Base-by-base conservation (phyloP, 2,113 vertebrate genomes). In the Phyllostomus hastatus region DNA sequence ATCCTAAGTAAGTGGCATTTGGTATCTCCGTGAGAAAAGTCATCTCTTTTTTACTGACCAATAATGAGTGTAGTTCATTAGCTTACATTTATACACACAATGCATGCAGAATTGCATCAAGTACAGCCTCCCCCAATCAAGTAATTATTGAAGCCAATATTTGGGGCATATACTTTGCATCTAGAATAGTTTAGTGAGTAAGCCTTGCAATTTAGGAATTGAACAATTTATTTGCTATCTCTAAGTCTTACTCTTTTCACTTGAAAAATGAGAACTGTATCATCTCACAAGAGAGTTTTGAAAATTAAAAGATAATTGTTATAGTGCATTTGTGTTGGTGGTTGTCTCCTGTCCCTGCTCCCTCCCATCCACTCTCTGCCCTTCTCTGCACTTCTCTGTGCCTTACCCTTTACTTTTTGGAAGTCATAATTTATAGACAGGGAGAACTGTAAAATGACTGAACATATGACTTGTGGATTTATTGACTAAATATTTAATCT, bases 1-100 rank as follows among this genome's bases (percentile, higher is more conserved):
- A 89, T 89, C 48, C 87, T 78, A 86, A 95, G 93, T 95, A 91
- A 97, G 31, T 79, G 84, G 28, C 70, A 91, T 95, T 94, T 90
- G 19, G 41, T 31, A 84, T 94, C 80, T 80, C 61, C 17, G 61
- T 72, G 67, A 94, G n/a, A 87, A 96, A 90, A 92, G n/a, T 73
- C 94, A 79, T 84, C 75, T 91, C 38, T 84, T 82, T 87, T 92
- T 79, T 61, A 75, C 19, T 5, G n/a, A 52, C 31, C 61, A 50
- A 66, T 70, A 89, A 87, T 82, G 82, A 72, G 78, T 52, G 2
- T 80, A 70, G 83, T 89, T 95, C 91, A 95, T 95, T 90, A 94
- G 59, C 75, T 95, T 79, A 72, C 24, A 57, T 95, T 90, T 57
- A 89, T 54, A 80, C 96, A 96, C 75, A 94, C 64, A 97, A 87